A percentile compares a stretch with the other conserved stretches of the same genome.
Conservation (phyloP, 1,140 invertebrate species). For the Drosophila elegans region DNA sequence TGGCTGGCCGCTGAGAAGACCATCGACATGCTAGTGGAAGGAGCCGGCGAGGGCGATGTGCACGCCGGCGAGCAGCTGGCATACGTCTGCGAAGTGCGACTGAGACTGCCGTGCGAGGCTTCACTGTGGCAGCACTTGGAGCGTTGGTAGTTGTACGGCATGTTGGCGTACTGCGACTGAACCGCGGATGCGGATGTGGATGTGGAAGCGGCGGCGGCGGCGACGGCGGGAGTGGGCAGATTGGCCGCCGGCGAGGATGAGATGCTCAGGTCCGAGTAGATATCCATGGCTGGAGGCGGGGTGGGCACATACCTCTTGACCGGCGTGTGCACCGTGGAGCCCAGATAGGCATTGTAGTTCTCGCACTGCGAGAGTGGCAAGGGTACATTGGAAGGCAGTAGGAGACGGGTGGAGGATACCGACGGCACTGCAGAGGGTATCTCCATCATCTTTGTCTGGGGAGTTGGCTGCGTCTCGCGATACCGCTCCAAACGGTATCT, state of each 20-base stretch:
- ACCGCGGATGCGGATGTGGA: slow-evolving; percentile 5
- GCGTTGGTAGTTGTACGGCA: slow-evolving; percentile 62
- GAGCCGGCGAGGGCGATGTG: slow-evolving; percentile 44
- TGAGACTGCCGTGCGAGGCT: slow-evolving; percentile 31
- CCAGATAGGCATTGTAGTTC: slow-evolving; percentile 69
- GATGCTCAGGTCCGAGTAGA: slow-evolving; percentile 44
- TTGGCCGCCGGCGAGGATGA: slow-evolving; percentile 11
- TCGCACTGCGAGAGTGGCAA: slow-evolving; percentile 60
- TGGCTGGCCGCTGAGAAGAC: slow-evolving; percentile 32
- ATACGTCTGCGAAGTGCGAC: slow-evolving; percentile 51
- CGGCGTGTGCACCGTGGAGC: slow-evolving; percentile 81
- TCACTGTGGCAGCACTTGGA: slow-evolving; percentile 69
- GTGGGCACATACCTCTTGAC: slow-evolving; percentile 84
- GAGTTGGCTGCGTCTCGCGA: slow-evolving; percentile 48
- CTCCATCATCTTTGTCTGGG: slow-evolving; percentile 51
- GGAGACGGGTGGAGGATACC: slow-evolving; percentile 46
- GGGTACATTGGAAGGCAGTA: slow-evolving; percentile 52
- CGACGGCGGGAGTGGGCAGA: slow-evolving; percentile 7
- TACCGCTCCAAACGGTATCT: slow-evolving; percentile 68
- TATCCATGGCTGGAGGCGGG: slow-evolving; percentile 75
- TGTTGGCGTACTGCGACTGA: slow-evolving; percentile 63
- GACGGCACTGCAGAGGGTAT: slow-evolving; percentile 24
- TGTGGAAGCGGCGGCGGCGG: background rate
- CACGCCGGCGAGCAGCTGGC: slow-evolving; percentile 47
- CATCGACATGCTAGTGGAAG: slow-evolving; percentile 36